Base-by-base conservation (phyloP, 1,140 invertebrate species). In the Phenacoccus solenopsis region DNA sequence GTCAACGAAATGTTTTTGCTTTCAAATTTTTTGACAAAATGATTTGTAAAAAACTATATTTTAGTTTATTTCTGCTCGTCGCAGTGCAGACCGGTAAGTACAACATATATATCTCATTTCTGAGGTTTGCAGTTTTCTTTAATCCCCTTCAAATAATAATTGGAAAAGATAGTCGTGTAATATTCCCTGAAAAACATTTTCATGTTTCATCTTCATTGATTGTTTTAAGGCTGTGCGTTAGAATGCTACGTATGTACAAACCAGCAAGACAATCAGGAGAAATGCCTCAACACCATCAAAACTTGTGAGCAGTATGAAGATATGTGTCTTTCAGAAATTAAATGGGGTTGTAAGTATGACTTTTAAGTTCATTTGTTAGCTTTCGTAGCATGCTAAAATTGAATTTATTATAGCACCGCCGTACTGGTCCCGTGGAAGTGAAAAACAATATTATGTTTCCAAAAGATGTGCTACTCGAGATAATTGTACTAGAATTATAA, bases 191-290 rank as follows among this genome's bases (percentile, higher is more conserved):
- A n/a, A n/a, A n/a, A n/a, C n/a, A n/a, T n/a, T n/a, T n/a, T n/a
- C n/a, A n/a, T n/a, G n/a, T n/a, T n/a, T n/a, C n/a, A n/a, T n/a
- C n/a, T 67, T 69, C 12, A 20, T 3, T 32, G 20, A 9, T 24
- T 56, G n/a, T 12, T 69, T 69, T 69, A 77, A 87, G 90, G 83
- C 75, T 75, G 79, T 76, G 82, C 85, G 72, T 82, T 97, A 71
- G 94, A 98, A 81, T 98, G 96, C 80, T 98, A 98, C 78, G 93
- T 96, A 13, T 98, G 96, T 79, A 84, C 87, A 69, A 86, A 90
- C 74, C 95, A 98, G 82, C 92, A 95, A 74, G 88, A 90, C 73
- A 98, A 98, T 76, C 85, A 83, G 30, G 93, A 91, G 73, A 98
- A 98, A 81, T 98, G 96, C 79, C 79, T 91, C 10, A 93, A 90